phyloP scores from a whole-genome alignment of 2,113 vertebrate species.

The Dryoscopus gambensis region DNA sequence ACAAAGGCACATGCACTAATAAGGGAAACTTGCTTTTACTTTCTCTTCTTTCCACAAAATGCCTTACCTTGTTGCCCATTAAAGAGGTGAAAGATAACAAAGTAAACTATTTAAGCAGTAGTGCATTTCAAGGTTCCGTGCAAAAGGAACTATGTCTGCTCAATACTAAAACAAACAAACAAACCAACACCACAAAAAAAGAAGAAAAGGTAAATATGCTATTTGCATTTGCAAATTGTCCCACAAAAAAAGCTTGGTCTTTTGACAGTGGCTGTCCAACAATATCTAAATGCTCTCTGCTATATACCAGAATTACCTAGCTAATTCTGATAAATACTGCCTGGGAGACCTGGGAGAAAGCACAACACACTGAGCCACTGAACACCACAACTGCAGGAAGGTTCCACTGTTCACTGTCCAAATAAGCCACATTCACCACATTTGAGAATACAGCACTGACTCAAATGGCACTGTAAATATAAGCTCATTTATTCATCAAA shows the following conservation, averaged over 20 bases:
- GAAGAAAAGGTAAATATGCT: neutral
- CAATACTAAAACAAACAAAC: neutral
- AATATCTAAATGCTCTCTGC: neutral
- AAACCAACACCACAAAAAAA: neutral
- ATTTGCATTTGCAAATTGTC: neutral
- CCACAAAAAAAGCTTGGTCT: neutral
- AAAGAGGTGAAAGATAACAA: neutral
- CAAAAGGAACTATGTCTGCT: neutral
- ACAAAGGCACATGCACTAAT: neutral
- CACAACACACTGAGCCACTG: neutral
- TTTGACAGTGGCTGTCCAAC: neutral
- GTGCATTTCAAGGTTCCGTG: neutral
- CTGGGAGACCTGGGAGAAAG: neutral
- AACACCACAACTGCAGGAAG: neutral
- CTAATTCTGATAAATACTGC: neutral
- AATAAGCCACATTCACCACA: neutral
- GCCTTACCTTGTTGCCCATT: neutral
- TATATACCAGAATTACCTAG: neutral
- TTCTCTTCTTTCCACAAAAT: neutral
- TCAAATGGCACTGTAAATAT: neutral
- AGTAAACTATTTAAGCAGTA: neutral
- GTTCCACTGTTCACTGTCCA: neutral
- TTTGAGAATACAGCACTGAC: neutral
- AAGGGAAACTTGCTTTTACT: neutral
- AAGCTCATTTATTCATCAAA: neutral